Evolutionary conservation across 2,888 invertebrate species (phyloP).

Genomic region (Drosophila nigritarsus): DNA sequence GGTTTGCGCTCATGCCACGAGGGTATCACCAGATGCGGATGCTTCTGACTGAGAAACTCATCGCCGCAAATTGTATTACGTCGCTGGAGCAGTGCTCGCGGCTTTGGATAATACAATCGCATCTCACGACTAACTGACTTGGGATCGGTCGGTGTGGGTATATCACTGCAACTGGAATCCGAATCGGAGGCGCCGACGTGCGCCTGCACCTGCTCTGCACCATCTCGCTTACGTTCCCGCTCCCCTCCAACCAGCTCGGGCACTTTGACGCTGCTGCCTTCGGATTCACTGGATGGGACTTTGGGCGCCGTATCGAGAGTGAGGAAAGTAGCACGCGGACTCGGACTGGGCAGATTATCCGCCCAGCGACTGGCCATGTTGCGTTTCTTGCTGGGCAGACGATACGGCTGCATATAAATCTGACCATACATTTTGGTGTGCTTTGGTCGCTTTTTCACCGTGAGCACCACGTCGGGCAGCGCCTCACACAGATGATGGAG

Average conservation of each 20-base stretch:
- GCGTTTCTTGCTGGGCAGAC: constrained; percentile 90
- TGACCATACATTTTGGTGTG: constrained; percentile 92
- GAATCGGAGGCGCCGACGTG: constrained; percentile 75
- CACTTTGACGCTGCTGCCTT: constrained; percentile 11
- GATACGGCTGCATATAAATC: constrained; percentile 89
- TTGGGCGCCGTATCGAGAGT: constrained; percentile 81
- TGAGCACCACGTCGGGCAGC: constrained; percentile 92
- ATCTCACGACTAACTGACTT: constrained; percentile 83
- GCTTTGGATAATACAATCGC: constrained; percentile 91
- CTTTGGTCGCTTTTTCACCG: constrained; percentile 92
- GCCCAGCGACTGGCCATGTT: constrained; percentile 88
- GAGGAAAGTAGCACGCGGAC: constrained; percentile 88
- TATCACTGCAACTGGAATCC: constrained; percentile 87
- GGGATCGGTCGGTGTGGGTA: constrained; percentile 86
- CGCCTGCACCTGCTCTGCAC: constrained; percentile 25
- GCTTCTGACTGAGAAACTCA: constrained; percentile 86
- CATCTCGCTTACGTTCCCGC: neutral
- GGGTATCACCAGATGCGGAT: constrained; percentile 85
- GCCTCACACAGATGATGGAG: constrained; percentile 90
- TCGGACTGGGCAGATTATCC: constrained; percentile 89
- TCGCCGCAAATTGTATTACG: constrained; percentile 95
- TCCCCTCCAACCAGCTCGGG: constrained; percentile 7
- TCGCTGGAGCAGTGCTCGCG: constrained; percentile 90
- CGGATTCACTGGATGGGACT: constrained; percentile 12
- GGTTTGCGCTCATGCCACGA: constrained; percentile 91